phyloP scores from a whole-genome alignment of 2,888 invertebrate species.

The Nezara viridula region DNA sequence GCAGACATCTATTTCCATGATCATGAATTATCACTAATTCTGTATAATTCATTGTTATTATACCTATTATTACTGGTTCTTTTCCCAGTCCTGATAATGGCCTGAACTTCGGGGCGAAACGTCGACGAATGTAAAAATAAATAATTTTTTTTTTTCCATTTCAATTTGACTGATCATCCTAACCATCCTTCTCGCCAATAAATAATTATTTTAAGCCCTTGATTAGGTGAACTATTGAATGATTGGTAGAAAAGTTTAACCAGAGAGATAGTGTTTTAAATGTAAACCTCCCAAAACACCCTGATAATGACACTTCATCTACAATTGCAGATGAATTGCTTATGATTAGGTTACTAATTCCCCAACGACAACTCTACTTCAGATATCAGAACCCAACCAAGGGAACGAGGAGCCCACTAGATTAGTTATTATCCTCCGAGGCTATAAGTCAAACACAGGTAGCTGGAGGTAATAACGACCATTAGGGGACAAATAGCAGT shows the following conservation, averaged over 20 bases:
- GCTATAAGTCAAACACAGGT: constrained; percentile 56
- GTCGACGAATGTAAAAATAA: too few species aligned
- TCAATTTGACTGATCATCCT: too few species aligned
- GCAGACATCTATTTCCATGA: too few species aligned
- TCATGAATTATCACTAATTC: too few species aligned
- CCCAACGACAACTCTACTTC: background rate
- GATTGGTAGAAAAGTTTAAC: background rate
- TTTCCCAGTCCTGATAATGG: too few species aligned
- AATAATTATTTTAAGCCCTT: too few species aligned
- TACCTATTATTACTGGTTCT: too few species aligned
- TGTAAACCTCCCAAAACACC: background rate
- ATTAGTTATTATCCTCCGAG: background rate
- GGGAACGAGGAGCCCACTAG: background rate
- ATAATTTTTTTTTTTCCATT: too few species aligned
- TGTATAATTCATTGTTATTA: too few species aligned
- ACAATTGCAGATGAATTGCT: background rate
- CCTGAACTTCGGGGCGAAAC: too few species aligned
- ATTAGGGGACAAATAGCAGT: constrained; percentile 53
- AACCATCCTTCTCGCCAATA: too few species aligned
- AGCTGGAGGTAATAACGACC: constrained; percentile 50
- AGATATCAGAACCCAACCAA: background rate
- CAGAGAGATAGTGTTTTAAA: background rate
- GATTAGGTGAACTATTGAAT: background rate
- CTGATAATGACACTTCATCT: background rate
- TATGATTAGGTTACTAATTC: background rate